Evolutionary conservation across 35 echinoderm and acorn worm species (phyloP).

Genomic region (Eucidaris tribuloides): DNA sequence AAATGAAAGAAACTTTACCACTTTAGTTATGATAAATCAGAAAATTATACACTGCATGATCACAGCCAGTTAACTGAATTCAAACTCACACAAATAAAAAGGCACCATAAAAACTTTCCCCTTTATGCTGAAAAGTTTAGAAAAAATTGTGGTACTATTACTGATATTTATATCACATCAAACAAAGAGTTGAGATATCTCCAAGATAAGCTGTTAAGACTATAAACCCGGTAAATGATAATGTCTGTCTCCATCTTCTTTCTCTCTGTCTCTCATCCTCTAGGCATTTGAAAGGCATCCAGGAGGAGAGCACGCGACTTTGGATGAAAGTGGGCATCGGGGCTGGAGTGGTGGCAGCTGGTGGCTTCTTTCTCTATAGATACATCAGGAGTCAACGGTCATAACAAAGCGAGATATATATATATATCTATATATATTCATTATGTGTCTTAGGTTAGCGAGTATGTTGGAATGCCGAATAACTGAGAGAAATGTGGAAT

Average conservation of each 20-base stretch:
- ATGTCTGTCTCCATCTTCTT: neutral
- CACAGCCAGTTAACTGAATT: too few species aligned
- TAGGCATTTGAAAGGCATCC: conserved; percentile 78
- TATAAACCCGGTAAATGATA: neutral
- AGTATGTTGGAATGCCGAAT: too few species aligned
- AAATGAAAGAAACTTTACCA: too few species aligned
- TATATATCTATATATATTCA: too few species aligned
- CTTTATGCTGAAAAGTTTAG: neutral
- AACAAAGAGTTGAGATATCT: neutral
- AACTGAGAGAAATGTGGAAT: too few species aligned
- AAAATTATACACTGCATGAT: too few species aligned
- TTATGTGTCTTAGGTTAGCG: too few species aligned
- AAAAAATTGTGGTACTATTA: neutral
- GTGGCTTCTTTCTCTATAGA: conserved; percentile 53
- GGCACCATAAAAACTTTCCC: neutral
- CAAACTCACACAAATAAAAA: neutral
- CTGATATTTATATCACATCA: neutral
- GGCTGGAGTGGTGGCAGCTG: conserved; percentile 26
- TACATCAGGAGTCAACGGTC: conserved; percentile 18
- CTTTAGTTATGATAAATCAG: too few species aligned
- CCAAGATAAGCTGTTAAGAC: neutral
- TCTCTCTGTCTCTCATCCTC: neutral
- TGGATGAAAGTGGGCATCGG: conserved; percentile 70
- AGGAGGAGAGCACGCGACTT: conserved; percentile 39
- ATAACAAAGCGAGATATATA: too few species aligned